Conservation (phyloP, 2,888 invertebrate genomes). For the Doris montereyensis region DNA sequence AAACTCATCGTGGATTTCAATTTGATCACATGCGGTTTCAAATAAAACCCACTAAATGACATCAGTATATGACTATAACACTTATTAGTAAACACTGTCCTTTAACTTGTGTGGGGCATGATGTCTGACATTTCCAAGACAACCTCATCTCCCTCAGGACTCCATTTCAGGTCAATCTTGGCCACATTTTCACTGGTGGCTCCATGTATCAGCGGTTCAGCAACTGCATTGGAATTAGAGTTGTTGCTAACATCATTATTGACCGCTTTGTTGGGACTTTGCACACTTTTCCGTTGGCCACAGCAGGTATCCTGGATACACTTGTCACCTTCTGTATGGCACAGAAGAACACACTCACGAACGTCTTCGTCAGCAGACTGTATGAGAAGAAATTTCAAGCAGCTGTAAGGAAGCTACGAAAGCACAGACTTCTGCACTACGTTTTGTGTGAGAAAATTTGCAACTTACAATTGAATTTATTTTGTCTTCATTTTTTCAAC, state of each 20-base stretch:
- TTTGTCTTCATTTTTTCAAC: too few relatives aligned
- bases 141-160: constrained; percentile 40
- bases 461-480: too few relatives aligned
- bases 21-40: too few relatives aligned
- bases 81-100: too few relatives aligned
- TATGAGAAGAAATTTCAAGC: constrained; percentile 30
- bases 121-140: too few relatives aligned
- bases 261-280: neutral
- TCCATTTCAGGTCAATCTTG: constrained; percentile 34
- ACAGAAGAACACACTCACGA: constrained; percentile 63
- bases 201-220: neutral
- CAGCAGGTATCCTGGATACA: constrained; percentile 69
- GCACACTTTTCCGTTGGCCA: constrained; percentile 32
- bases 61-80: too few relatives aligned
- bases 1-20: too few relatives aligned
- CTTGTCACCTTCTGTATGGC: constrained; percentile 62
- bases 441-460: too few relatives aligned
- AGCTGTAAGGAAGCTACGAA: neutral
- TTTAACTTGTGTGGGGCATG: too few relatives aligned
- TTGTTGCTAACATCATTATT: neutral
- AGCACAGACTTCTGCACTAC: too few relatives aligned
- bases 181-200: neutral
- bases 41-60: too few relatives aligned
- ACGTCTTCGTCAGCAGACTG: constrained; percentile 44
- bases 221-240: neutral